phyloP scores from a whole-genome alignment of 2,113 vertebrate genomes.

The Cathartes aura region DNA sequence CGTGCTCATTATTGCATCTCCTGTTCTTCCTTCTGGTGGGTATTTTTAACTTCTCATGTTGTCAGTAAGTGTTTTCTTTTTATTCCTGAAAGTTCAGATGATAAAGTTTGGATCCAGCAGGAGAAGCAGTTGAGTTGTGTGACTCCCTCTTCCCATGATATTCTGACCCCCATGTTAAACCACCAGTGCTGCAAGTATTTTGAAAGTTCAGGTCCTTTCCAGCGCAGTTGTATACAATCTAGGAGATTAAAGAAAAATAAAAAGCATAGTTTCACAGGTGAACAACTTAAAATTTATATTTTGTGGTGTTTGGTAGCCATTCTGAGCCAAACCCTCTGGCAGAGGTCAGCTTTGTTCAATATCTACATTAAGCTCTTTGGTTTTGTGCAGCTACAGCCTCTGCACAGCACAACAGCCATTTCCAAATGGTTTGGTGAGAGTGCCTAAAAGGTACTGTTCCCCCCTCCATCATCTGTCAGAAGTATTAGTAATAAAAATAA shows the following conservation, averaged over 20 bases:
- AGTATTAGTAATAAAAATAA: neutral
- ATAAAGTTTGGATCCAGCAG: neutral
- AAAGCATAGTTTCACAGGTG: neutral
- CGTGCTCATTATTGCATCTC: accelerated
- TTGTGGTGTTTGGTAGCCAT: neutral
- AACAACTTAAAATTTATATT: neutral
- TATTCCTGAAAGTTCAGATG: neutral
- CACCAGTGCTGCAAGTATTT: neutral
- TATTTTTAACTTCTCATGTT: neutral
- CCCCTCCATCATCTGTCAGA: neutral
- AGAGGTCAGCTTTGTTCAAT: neutral
- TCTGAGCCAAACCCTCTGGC: neutral
- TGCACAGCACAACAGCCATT: neutral
- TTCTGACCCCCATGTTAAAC: neutral
- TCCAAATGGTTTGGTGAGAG: neutral
- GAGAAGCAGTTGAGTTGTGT: neutral
- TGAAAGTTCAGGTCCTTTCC: neutral
- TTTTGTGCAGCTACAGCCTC: neutral
- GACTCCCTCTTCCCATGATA: neutral
- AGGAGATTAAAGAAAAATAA: neutral
- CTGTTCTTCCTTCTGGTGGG: neutral
- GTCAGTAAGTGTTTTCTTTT: neutral
- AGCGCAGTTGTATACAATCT: neutral
- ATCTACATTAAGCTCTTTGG: neutral
- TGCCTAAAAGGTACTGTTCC: neutral